Percentiles rank a stretch among this genome's conserved stretches.
phyloP scores from a whole-genome alignment of 2,888 invertebrate genomes.

The Drosophila eohydei region DNA sequence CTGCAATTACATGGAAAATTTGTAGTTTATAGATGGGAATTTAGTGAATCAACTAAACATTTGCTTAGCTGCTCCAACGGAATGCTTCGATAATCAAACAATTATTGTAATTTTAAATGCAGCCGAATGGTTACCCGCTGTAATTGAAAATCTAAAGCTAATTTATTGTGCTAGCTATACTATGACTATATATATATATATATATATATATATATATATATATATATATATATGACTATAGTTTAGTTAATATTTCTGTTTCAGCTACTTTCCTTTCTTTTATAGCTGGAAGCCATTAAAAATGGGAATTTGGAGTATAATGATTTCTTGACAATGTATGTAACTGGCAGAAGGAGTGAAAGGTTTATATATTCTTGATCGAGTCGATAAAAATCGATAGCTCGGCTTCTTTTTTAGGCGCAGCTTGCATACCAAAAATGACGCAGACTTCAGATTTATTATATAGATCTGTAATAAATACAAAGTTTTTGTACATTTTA shows the following conservation, averaged over 20 bases:
- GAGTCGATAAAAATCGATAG: no score
- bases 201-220: not conserved
- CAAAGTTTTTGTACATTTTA: no score
- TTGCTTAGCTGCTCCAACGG: not conserved
- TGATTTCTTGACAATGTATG: no score
- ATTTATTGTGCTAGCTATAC: not conserved
- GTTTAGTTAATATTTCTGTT: not conserved
- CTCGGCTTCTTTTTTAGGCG: no score
- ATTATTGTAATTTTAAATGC: not conserved
- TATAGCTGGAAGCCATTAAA: no score
- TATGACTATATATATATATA: no score
- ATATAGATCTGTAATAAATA: no score
- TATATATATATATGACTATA: not conserved
- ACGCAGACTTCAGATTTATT: no score
- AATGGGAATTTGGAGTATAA: no score
- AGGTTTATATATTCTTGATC: no score
- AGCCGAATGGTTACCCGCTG: not conserved
- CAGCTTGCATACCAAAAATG: no score
- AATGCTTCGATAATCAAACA: not conserved
- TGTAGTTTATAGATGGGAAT: conserved; percentile 6
- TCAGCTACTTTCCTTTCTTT: not conserved
- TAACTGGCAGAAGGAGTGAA: no score
- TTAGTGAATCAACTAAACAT: conserved; percentile 6
- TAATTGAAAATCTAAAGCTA: not conserved
- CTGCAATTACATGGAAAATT: conserved; percentile 47